Conservation (phyloP, 2,888 invertebrate genomes). For the Rotaria magnacalcarata region DNA sequence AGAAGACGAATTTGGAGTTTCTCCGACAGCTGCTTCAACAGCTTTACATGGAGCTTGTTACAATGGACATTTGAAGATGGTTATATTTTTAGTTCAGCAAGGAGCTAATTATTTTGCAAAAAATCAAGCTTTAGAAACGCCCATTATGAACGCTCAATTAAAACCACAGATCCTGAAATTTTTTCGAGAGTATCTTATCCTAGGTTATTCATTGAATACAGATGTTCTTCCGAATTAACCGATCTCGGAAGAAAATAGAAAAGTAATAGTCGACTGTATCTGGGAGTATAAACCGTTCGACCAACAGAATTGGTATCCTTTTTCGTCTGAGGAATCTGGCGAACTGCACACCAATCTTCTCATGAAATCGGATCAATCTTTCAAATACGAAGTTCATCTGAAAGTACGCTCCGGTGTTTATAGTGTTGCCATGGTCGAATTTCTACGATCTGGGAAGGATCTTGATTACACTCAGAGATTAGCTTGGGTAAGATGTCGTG, state of each 20-base stretch:
- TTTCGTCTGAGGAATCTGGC: neutral
- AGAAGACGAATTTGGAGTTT: neutral
- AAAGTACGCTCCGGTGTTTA: neutral
- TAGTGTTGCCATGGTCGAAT: neutral
- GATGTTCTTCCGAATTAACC: neutral
- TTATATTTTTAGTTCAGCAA: neutral
- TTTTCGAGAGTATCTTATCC: neutral
- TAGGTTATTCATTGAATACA: neutral
- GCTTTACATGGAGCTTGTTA: slow-evolving; percentile 16
- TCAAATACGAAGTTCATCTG: slow-evolving; percentile 8
- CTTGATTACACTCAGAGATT: neutral
- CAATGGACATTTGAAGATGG: neutral
- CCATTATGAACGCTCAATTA: neutral
- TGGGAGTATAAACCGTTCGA: slow-evolving; percentile 1
- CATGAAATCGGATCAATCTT: neutral
- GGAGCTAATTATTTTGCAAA: neutral
- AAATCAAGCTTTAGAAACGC: slow-evolving; percentile 4
- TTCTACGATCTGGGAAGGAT: neutral
- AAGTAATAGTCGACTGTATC: neutral
- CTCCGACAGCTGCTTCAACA: neutral
- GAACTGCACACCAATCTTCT: neutral
- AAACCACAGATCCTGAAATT: neutral
- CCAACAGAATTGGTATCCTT: neutral
- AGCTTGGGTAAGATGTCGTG: neutral
- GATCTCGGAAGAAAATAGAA: neutral